Conservation (phyloP, 2,888 invertebrate species). For the Watsonalla binaria region DNA sequence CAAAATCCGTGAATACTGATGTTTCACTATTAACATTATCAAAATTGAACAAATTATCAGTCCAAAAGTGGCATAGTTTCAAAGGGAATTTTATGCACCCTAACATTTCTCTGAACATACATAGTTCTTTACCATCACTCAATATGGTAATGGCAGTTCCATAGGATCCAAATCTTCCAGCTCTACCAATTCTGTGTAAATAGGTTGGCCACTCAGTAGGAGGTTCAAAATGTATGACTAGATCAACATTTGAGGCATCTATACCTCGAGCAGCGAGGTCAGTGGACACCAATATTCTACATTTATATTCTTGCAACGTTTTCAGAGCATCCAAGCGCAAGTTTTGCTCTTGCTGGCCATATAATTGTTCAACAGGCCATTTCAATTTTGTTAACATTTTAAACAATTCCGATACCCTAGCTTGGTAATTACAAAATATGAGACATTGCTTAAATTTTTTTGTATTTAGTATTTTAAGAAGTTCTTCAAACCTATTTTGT, state of each 20-base stretch:
- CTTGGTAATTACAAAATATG: conserved; percentile 93
- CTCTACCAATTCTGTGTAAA: conserved; percentile 96
- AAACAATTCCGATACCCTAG: conserved; percentile 88
- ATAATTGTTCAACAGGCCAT: conserved; percentile 88
- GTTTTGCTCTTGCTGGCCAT: conserved; percentile 88
- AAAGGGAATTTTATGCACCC: conserved; percentile 70
- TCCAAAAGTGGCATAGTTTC: conserved; percentile 46
- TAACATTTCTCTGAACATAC: conserved; percentile 78
- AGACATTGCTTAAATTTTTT: conserved; percentile 91
- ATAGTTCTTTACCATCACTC: conserved; percentile 81
- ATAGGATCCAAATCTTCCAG: conserved; percentile 94
- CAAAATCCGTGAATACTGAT: too few relatives aligned
- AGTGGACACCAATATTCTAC: conserved; percentile 92
- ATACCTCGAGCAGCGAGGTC: conserved; percentile 96
- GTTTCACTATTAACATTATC: conserved; percentile 2
- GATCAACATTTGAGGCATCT: conserved; percentile 94
- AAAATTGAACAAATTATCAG: conserved; percentile 23
- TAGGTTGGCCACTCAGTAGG: conserved; percentile 90
- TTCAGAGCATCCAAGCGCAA: conserved; percentile 87
- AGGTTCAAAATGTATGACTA: conserved; percentile 95
- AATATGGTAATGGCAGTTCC: conserved; percentile 89
- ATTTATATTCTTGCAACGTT: conserved; percentile 87
- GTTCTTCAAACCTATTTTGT: conserved; percentile 80
- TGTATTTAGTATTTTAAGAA: conserved; percentile 74
- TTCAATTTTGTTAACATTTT: conserved; percentile 84